phyloP scores from a whole-genome alignment of 1,140 invertebrate genomes.

The Rhysida immarginata region DNA sequence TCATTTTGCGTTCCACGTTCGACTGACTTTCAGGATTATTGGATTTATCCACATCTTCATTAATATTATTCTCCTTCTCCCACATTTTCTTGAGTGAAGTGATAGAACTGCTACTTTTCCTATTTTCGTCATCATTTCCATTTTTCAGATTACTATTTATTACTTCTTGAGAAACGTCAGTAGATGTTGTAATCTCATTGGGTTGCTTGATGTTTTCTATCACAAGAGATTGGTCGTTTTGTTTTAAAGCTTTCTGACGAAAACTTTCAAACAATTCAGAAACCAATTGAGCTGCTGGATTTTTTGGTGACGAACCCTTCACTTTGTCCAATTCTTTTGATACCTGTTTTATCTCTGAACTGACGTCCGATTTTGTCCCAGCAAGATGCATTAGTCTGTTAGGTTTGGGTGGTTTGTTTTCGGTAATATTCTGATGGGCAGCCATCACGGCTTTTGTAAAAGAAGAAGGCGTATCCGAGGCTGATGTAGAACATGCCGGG shows the following conservation, averaged over 20 bases:
- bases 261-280: conserved; percentile 43
- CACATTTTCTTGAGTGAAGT: conserved; percentile 81
- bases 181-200: conserved; percentile 14
- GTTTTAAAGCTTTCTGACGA: conserved; percentile 21
- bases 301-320: conserved; percentile 22
- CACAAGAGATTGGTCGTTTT: conserved; percentile 19
- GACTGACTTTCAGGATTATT: conserved; percentile 40
- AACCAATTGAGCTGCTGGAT: conserved; percentile 60
- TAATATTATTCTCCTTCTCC: conserved; percentile 52
- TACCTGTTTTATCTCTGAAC: not conserved
- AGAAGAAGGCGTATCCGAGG: not conserved
- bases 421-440: not conserved
- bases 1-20: not conserved
- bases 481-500: not conserved
- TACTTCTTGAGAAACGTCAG: conserved; percentile 10
- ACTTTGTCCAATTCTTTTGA: not conserved
- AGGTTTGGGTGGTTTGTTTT: conserved; percentile 3
- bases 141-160: conserved; percentile 23
- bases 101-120: conserved; percentile 82
- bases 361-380: not conserved
- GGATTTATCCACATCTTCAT: conserved; percentile 3
- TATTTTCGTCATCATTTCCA: conserved; percentile 52
- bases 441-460: conserved; percentile 5
- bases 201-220: conserved; percentile 16
- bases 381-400: not conserved